These are phyloP conservation scores for Panagrolaimus sp. DNA, from an alignment of 1,140 invertebrate species.

Conservation along the genomic window DNA sequence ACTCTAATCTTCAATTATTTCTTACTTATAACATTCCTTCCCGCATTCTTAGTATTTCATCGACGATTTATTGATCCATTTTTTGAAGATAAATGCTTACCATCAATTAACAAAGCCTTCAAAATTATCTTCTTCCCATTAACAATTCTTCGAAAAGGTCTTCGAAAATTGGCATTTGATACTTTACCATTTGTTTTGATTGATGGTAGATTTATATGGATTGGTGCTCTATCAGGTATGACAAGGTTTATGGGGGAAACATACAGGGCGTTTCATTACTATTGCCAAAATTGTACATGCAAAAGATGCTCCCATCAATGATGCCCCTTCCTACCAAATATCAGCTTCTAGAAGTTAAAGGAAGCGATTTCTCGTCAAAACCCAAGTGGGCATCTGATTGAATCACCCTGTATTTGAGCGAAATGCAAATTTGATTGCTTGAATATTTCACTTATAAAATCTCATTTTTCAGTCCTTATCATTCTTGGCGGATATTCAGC, in stretches of 20 bases:
- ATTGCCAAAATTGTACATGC: too few relatives aligned
- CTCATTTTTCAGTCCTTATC: slow-evolving; percentile 30
- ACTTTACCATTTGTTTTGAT: neutral
- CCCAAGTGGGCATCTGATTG: too few relatives aligned
- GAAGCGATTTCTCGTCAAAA: too few relatives aligned
- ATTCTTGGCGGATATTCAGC: slow-evolving; percentile 29
- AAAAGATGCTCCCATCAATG: too few relatives aligned
- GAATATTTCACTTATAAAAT: too few relatives aligned
- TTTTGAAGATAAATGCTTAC: neutral
- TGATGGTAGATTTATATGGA: slow-evolving; percentile 47
- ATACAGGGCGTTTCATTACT: too few relatives aligned
- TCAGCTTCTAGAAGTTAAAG: too few relatives aligned
- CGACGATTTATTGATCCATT: slow-evolving; percentile 31
- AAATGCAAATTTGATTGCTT: too few relatives aligned
- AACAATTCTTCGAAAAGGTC: neutral
- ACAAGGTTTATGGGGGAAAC: too few relatives aligned
- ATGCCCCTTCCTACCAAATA: too few relatives aligned
- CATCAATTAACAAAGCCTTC: neutral
- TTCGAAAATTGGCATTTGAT: neutral
- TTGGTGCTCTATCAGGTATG: slow-evolving; percentile 35
- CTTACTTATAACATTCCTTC: slow-evolving; percentile 52
- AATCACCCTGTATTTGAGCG: too few relatives aligned
- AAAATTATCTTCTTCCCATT: neutral
- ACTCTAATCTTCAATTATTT: slow-evolving; percentile 55
- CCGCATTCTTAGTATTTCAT: slow-evolving; percentile 49